Evolutionary conservation across 1,140 invertebrate genomes (phyloP), one percentile per base, ranked within the genome.

Genomic region (Lutraria rhynchaena): DNA sequence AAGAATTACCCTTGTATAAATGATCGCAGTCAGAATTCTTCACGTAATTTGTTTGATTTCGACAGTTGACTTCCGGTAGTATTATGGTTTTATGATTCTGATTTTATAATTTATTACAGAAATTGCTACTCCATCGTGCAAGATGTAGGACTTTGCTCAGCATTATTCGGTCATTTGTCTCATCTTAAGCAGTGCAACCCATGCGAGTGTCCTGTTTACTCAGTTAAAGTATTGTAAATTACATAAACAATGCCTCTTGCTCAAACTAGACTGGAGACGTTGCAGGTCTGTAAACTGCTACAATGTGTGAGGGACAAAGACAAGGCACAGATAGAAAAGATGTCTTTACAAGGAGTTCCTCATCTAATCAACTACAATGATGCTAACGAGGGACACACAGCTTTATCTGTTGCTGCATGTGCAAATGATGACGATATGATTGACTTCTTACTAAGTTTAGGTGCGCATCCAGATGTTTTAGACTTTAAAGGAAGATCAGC

Each of bases 341-440:
- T 93, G 60, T 88, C 87, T 49, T 41, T 83, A 13, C 90, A 89
- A 86, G 92, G 92, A 35, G 87, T 92, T 0, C 89, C 89, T 29
- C 89, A 91, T 83, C 83, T 93, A n/a, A 89, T 93, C 35, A 92
- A 93, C 84, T 93, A 92, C 67, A 92, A 91, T 86, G 92, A 92
- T 82, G 86, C 89, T 22, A 84, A 87, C 51, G 87, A 91, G 60
- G 92, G 91, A 1, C 86, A 89, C 46, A 93, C 91, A 24, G 91
- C 92, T 33, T 81, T 93, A 0, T 89, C 84, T 17, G 87, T 91
- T 35, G 91, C 91, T 22, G 88, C 90, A 7, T 78, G 80, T 33
- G 83, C 86, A 15, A 92, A 92, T 80, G 90, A 91, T 86, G 91
- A 92, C 71, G 87, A 90, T n/a, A 91, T 92, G 89, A 87, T 92